Percentiles rank a stretch among this genome's conserved stretches.
These are phyloP conservation scores for Mohoua ochrocephala DNA, from an alignment of 2,113 vertebrate species.

Conservation along the genomic window DNA sequence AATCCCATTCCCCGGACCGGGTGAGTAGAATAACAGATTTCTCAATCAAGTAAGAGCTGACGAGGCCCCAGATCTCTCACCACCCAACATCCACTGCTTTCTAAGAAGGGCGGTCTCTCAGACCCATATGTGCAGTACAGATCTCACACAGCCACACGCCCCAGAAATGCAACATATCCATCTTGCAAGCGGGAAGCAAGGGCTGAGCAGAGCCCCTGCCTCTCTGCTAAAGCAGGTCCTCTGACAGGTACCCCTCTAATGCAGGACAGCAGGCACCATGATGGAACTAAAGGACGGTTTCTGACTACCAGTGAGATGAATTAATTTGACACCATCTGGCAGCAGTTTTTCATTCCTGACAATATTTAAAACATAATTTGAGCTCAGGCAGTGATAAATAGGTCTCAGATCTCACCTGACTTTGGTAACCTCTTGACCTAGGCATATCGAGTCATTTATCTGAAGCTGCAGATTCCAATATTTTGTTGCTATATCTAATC, in stretches of 20 bases:
- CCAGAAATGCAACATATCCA: neutral
- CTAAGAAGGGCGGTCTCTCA: neutral
- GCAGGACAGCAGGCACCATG: neutral
- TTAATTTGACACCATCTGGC: slow-evolving; percentile 74
- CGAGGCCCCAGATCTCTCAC: neutral
- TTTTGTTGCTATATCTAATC: slow-evolving; percentile 63
- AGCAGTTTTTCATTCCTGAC: slow-evolving; percentile 77
- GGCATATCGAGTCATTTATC: slow-evolving; percentile 68
- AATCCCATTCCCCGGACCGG: neutral
- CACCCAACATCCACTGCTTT: neutral
- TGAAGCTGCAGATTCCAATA: slow-evolving; percentile 61
- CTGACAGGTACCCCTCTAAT: neutral
- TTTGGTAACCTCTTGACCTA: slow-evolving; percentile 75
- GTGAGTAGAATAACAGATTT: neutral
- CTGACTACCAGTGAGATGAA: slow-evolving; percentile 32
- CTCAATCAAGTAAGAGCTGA: neutral
- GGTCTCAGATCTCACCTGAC: slow-evolving; percentile 73
- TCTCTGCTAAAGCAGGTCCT: neutral
- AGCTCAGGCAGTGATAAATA: slow-evolving; percentile 78
- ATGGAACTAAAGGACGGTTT: slow-evolving; percentile 28
- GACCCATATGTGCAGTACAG: rapidly evolving
- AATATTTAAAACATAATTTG: slow-evolving; percentile 80
- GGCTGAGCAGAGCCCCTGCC: neutral
- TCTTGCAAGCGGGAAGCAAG: neutral
- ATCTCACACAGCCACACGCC: rapidly evolving